Conservation (phyloP, 1,140 invertebrate species). For the Aleiodes sp. region DNA sequence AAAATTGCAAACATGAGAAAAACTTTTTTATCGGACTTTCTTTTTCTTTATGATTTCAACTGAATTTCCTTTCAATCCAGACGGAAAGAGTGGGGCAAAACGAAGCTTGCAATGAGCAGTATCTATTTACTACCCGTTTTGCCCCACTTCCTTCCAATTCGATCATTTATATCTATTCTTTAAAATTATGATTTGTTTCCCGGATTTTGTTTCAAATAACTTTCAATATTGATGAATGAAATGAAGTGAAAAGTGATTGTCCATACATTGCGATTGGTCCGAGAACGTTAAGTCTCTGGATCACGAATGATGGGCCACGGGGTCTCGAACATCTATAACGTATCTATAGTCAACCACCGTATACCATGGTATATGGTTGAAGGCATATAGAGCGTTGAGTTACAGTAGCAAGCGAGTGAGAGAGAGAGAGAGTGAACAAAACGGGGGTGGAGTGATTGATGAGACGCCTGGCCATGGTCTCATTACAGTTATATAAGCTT, state of each 20-base stretch:
- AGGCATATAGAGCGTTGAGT: slow-evolving; percentile 16
- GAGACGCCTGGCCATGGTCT: slow-evolving; percentile 63
- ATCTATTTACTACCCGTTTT: no score
- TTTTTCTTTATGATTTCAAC: background rate
- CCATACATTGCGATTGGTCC: slow-evolving; percentile 31
- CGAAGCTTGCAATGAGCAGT: no score
- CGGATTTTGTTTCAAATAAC: background rate
- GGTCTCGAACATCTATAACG: slow-evolving; percentile 39
- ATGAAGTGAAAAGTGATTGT: background rate
- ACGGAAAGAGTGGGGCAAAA: no score
- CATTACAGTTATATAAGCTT: slow-evolving; percentile 68
- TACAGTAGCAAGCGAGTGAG: slow-evolving; percentile 2
- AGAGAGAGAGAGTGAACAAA: slow-evolving; percentile 20
- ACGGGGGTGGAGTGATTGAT: slow-evolving; percentile 63
- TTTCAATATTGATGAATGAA: slow-evolving; percentile 3
- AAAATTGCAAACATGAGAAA: background rate
- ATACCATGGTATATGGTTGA: slow-evolving; percentile 5
- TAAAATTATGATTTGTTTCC: background rate
- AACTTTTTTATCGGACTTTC: no score
- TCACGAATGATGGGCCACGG: slow-evolving; percentile 35
- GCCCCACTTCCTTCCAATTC: no score
- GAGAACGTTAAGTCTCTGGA: slow-evolving; percentile 35
- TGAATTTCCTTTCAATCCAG: no score
- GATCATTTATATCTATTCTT: no score
- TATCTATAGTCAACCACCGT: slow-evolving; percentile 30